These are phyloP conservation scores for Macaria liturata DNA, from an alignment of 2,888 invertebrate species.

Conservation along the genomic window DNA sequence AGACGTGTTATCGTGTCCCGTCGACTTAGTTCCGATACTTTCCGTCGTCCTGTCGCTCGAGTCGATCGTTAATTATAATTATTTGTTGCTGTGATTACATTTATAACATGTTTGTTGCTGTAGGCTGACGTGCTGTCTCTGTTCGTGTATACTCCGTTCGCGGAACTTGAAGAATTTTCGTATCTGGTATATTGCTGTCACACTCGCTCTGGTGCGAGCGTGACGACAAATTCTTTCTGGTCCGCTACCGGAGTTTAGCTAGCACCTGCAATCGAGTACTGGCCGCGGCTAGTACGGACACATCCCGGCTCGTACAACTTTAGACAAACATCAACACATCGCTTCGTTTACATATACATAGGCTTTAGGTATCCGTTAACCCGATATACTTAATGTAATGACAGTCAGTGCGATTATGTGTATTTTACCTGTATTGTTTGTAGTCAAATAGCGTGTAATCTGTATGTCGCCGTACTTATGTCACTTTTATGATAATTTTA, in stretches of 20 bases:
- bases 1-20: slow-evolving; percentile 69
- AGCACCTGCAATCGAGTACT: slow-evolving; percentile 24
- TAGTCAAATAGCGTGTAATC: slow-evolving; percentile 15
- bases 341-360: slow-evolving; percentile 25
- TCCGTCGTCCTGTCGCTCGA: slow-evolving; percentile 68
- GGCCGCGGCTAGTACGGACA: slow-evolving; percentile 49
- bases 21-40: slow-evolving; percentile 67
- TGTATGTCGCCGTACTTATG: slow-evolving; percentile 1
- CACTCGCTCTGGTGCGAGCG: no score
- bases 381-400: slow-evolving; percentile 18
- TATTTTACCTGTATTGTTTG: slow-evolving; percentile 9
- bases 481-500: slow-evolving; percentile 14
- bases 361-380: slow-evolving; percentile 24
- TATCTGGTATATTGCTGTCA: no score
- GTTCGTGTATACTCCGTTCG: no score
- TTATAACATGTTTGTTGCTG: slow-evolving; percentile 53
- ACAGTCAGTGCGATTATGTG: slow-evolving; percentile 38
- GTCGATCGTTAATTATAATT: slow-evolving; percentile 71
- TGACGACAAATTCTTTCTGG: no score
- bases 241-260: slow-evolving; percentile 21
- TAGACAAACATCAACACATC: slow-evolving; percentile 25
- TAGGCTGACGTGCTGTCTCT: slow-evolving; percentile 44
- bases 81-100: slow-evolving; percentile 80
- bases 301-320: slow-evolving; percentile 37
- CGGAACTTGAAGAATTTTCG: no score